phyloP scores from a whole-genome alignment of 1,140 invertebrate species.

The Euura lappo region DNA sequence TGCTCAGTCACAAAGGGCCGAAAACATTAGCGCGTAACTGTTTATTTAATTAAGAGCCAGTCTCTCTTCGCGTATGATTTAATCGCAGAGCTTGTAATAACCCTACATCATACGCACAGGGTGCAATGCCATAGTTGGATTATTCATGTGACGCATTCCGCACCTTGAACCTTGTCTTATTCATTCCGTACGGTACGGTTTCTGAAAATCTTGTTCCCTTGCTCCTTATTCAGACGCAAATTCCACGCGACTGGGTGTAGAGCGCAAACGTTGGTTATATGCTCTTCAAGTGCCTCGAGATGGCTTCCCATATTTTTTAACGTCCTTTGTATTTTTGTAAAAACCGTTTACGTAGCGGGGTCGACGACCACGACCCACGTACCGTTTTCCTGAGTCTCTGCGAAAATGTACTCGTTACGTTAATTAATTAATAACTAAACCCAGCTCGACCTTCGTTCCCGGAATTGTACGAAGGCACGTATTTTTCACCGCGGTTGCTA shows the following conservation, averaged over 20 bases:
- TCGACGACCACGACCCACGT: too few species aligned
- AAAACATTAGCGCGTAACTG: background rate
- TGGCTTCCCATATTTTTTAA: background rate
- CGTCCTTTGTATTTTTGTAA: background rate
- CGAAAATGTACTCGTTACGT: background rate
- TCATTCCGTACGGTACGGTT: background rate
- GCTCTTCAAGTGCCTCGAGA: background rate
- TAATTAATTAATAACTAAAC: slow-evolving; percentile 5
- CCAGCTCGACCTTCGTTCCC: background rate
- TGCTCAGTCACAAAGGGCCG: background rate
- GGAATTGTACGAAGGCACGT: background rate
- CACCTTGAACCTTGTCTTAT: background rate
- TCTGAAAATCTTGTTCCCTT: background rate
- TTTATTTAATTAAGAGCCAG: background rate
- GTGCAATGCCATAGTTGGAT: background rate
- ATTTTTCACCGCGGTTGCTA: background rate
- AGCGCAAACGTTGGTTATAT: background rate
- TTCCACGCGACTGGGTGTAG: background rate
- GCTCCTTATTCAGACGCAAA: background rate
- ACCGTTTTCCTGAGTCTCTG: background rate
- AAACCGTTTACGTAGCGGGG: background rate
- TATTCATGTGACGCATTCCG: background rate
- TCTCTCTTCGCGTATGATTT: background rate
- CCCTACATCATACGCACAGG: background rate
- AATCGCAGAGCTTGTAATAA: background rate